These are phyloP conservation scores for Cybosia mesomella DNA, from an alignment of 2,888 invertebrate species.

Conservation along the genomic window DNA sequence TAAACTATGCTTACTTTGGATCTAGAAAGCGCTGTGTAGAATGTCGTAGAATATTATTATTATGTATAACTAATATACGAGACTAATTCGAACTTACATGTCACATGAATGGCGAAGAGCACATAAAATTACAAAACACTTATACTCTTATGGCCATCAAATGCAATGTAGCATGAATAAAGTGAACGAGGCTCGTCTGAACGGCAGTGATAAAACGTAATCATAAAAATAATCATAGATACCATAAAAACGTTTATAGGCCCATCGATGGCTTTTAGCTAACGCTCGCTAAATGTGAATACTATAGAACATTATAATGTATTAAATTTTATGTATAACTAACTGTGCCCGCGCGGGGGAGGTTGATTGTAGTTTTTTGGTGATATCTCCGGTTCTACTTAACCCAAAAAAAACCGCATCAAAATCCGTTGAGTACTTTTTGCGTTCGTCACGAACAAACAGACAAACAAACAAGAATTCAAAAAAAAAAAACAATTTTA, in stretches of 20 bases:
- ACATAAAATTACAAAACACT: conserved; percentile 29
- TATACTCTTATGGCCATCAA: conserved; percentile 33
- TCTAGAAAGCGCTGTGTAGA: too few species aligned
- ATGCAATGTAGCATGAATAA: conserved; percentile 35
- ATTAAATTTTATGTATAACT: conserved; percentile 17
- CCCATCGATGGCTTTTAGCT: conserved; percentile 38
- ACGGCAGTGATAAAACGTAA: conserved; percentile 44
- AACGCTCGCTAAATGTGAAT: conserved; percentile 29
- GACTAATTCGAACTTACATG: background rate
- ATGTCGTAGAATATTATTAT: too few species aligned
- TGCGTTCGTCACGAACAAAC: too few species aligned
- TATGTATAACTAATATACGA: background rate
- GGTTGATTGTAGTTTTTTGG: too few species aligned
- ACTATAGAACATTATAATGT: conserved; percentile 18
- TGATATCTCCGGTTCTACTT: too few species aligned
- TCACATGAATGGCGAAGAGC: background rate
- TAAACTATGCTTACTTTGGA: too few species aligned
- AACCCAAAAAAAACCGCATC: too few species aligned
- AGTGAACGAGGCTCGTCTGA: conserved; percentile 27
- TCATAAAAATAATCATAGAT: conserved; percentile 47
- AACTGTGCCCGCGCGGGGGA: too few species aligned
- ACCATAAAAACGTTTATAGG: conserved; percentile 43
- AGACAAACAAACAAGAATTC: too few species aligned
- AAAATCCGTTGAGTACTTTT: too few species aligned
- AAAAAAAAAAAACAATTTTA: too few species aligned